Conservation (phyloP, 2,888 invertebrate genomes). For the Crocallis elinguaria region DNA sequence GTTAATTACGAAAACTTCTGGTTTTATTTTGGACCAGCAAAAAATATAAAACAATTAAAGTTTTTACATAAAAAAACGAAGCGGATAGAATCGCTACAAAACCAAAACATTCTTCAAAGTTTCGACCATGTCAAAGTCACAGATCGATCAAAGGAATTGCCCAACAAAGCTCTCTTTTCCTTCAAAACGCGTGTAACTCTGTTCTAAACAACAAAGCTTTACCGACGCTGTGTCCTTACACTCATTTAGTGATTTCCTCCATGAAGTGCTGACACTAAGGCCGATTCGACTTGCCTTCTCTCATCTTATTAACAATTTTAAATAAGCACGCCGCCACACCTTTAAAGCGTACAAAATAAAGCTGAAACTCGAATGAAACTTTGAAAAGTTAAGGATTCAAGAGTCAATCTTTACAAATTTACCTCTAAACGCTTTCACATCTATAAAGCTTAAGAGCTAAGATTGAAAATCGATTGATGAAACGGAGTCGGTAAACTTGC, state of each 20-base stretch:
- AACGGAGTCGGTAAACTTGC: slow-evolving; percentile 7
- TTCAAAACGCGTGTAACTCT: slow-evolving; percentile 62
- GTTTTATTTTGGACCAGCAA: no score
- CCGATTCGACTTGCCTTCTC: slow-evolving; percentile 72
- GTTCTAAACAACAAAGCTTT: slow-evolving; percentile 63
- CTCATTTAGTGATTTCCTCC: slow-evolving; percentile 61
- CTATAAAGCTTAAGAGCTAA: slow-evolving; percentile 1
- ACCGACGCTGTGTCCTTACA: slow-evolving; percentile 48
- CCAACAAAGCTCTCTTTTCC: slow-evolving; percentile 21
- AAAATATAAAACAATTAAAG: slow-evolving; percentile 3
- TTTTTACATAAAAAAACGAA: slow-evolving; percentile 8
- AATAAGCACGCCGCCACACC: slow-evolving; percentile 13
- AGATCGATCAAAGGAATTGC: slow-evolving; percentile 30
- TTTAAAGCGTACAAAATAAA: slow-evolving; percentile 39
- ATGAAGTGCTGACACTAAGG: slow-evolving; percentile 82
- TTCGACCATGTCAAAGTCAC: slow-evolving; percentile 26
- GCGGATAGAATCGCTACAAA: background rate
- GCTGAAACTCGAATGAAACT: slow-evolving; percentile 36
- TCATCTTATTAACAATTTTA: slow-evolving; percentile 57
- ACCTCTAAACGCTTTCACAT: background rate
- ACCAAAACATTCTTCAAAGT: slow-evolving; percentile 7
- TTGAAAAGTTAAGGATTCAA: background rate
- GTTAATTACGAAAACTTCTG: no score
- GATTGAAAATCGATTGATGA: slow-evolving; percentile 2
- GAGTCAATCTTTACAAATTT: slow-evolving; percentile 4